phyloP scores from a whole-genome alignment of 2,888 invertebrate species.

The Tanaodytes sp. region DNA sequence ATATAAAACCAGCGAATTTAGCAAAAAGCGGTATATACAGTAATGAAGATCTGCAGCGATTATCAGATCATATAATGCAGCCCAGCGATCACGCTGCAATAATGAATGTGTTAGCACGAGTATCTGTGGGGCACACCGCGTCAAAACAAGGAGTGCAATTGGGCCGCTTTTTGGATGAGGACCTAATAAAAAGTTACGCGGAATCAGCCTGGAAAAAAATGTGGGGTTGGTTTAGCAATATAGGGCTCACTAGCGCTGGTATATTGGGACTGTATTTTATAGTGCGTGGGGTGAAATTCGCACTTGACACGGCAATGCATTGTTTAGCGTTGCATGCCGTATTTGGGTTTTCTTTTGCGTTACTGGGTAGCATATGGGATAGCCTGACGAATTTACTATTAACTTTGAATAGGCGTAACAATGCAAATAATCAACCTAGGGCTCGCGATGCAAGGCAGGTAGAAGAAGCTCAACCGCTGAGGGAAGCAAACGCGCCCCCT shows the following conservation, averaged over 20 bases:
- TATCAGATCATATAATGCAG: conserved; percentile 1
- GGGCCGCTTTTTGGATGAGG: not conserved
- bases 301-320: conserved; percentile 6
- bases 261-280: not conserved
- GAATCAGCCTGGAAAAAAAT: not conserved
- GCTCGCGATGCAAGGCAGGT: no score
- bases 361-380: not conserved
- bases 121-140: not conserved
- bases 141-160: not conserved
- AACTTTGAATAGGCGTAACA: no score
- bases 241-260: conserved; percentile 1
- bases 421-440: no score
- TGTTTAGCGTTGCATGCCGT: conserved; percentile 5
- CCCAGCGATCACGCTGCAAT: conserved; percentile 5
- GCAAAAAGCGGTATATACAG: conserved; percentile 7
- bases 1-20: not conserved
- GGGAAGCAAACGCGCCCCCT: no score
- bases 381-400: no score
- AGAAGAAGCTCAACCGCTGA: no score
- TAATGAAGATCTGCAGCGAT: not conserved
- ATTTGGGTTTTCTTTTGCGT: not conserved
- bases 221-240: not conserved
- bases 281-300: not conserved
- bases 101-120: not conserved
- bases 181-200: not conserved